Evolutionary conservation across 64 coral and sea anemone genomes (phyloP).

Genomic region (Acropora tenuis): DNA sequence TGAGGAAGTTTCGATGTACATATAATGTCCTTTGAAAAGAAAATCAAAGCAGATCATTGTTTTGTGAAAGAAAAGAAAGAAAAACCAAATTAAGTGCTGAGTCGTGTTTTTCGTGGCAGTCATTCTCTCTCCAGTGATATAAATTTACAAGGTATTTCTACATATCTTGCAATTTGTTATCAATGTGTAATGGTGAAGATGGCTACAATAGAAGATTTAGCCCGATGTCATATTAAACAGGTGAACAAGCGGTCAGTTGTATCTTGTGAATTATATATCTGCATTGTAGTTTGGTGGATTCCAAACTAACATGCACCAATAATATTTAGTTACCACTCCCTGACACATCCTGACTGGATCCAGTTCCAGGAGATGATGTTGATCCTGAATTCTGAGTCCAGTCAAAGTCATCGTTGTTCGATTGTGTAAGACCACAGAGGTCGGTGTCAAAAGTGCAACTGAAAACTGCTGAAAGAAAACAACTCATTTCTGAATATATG

Average conservation of each 20-base stretch:
- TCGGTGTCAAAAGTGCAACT: neutral
- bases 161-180: neutral
- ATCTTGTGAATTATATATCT: neutral
- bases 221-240: neutral
- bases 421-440: neutral
- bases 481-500: neutral
- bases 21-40: conserved; percentile 16
- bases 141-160: neutral
- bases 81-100: neutral
- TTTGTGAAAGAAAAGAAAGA: neutral
- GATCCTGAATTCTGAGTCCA: neutral
- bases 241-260: neutral
- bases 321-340: neutral
- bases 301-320: neutral
- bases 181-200: neutral
- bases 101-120: neutral
- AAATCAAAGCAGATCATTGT: neutral
- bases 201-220: neutral
- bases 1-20: conserved; percentile 42
- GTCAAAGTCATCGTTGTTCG: neutral
- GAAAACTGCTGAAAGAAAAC: neutral
- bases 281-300: neutral
- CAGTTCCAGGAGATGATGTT: conserved; percentile 27
- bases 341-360: conserved; percentile 37
- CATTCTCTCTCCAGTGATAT: no score